Percentiles rank a stretch among this genome's conserved stretches.
phyloP scores from a whole-genome alignment of 2,797 vertebrate species.

The Chelidonichthys spinosus region DNA sequence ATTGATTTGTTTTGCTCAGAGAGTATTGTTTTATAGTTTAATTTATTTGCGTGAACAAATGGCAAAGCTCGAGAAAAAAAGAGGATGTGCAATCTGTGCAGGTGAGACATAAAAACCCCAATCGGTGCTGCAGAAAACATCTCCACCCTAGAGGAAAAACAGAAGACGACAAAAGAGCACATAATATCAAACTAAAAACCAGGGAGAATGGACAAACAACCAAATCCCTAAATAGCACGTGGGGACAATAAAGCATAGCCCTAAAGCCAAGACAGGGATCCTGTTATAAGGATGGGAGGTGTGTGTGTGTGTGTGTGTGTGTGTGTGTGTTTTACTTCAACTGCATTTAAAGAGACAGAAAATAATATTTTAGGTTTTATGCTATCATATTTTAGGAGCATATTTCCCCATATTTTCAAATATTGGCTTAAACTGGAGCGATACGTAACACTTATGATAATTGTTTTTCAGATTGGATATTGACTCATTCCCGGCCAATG shows the following conservation, averaged over 20 bases:
- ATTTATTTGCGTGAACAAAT: constrained; percentile 37
- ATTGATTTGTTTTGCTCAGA: constrained; percentile 20
- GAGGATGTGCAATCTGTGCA: constrained; percentile 28
- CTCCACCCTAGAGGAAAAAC: constrained; percentile 26
- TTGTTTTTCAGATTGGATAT: constrained; percentile 41
- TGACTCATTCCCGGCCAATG: constrained; percentile 24
- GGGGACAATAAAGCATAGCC: constrained; percentile 29
- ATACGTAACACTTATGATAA: constrained; percentile 24
- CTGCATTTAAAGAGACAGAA: neutral
- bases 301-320: neutral
- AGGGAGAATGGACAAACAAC: constrained; percentile 26
- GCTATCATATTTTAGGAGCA: constrained; percentile 7
- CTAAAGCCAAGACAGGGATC: constrained; percentile 1
- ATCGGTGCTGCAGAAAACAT: constrained; percentile 30
- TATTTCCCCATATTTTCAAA: constrained; percentile 17
- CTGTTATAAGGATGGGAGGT: neutral
- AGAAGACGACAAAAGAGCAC: constrained; percentile 5
- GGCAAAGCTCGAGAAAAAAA: constrained; percentile 21
- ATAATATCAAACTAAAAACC: constrained; percentile 31
- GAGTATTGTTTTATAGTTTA: constrained; percentile 32
- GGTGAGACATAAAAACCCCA: constrained; percentile 27
- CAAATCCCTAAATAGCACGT: constrained; percentile 31
- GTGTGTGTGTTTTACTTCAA: neutral
- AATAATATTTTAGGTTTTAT: neutral
- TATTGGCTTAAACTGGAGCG: constrained; percentile 34